Conservation (phyloP, 2,888 invertebrate species). For the Thera britannica region DNA sequence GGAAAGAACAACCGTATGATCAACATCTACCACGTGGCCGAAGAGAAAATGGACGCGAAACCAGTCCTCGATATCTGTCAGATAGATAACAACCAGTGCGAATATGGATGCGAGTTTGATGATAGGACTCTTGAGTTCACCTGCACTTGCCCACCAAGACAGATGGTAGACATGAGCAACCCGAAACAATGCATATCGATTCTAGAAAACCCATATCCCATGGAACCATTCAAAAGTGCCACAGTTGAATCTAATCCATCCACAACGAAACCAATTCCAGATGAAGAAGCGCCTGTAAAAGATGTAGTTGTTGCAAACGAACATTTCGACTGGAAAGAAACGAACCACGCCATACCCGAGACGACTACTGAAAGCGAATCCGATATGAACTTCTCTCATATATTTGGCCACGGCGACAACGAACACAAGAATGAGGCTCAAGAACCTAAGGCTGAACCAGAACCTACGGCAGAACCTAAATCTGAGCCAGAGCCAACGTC, state of each 20-base stretch:
- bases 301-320: constrained; percentile 49
- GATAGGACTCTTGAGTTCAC: constrained; percentile 85
- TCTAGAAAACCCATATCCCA: constrained; percentile 52
- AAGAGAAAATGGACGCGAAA: constrained; percentile 65
- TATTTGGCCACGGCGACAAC: constrained; percentile 58
- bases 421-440: constrained; percentile 46
- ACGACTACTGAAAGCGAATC: constrained; percentile 62
- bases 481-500: constrained; percentile 50
- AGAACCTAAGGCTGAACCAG: constrained; percentile 37
- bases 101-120: constrained; percentile 88
- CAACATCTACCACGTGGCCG: constrained; percentile 78
- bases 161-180: constrained; percentile 67
- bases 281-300: constrained; percentile 56
- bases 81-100: constrained; percentile 87
- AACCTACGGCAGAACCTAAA: constrained; percentile 42
- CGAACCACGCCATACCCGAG: constrained; percentile 52
- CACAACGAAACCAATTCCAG: constrained; percentile 53
- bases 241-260: constrained; percentile 55
- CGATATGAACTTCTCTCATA: constrained; percentile 65
- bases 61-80: constrained; percentile 87
- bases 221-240: constrained; percentile 45
- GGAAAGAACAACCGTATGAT: constrained; percentile 80
- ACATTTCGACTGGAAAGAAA: constrained; percentile 68
- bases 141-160: constrained; percentile 87
- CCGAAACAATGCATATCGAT: constrained; percentile 75